Base-by-base conservation (phyloP, 1,140 invertebrate genomes). In the Goniozus legneri region DNA sequence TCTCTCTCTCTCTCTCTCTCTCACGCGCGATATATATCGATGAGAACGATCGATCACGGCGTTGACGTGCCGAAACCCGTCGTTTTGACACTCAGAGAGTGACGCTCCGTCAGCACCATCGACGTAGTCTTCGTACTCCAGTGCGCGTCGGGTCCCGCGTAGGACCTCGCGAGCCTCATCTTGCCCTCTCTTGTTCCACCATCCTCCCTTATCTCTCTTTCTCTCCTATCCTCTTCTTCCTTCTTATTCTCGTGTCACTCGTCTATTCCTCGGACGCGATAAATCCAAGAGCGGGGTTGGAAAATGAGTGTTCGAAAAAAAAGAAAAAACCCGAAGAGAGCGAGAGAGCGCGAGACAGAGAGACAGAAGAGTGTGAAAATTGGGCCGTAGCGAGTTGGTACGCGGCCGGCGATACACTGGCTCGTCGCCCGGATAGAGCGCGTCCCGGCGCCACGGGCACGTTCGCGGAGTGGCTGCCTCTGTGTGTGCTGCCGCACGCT, bases 391-490 rank as follows among this genome's bases (percentile, higher is more conserved):
- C n/a, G 24, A 47, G 32, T 52, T 18, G 20, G 18, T 59, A 54
- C 56, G 56, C 56, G 33, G 57, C 53, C 57, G 52, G 51, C 56
- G 56, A 44, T 44, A 54, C 51, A 59, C 57, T 58, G 52, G 44
- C n/a, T n/a, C n/a, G n/a, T 44, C 47, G 57, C 51, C 57, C 47
- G 57, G 57, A 38, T 48, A 45, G 40, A 54, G 32, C 47, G 47
- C 39, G 33, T 13, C 33, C 30, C 24, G 24, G 4, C 36, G 39
- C 50, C 37, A 36, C 50, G 41, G 32, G 20, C 36, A n/a, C 50
- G 38, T 27, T n/a, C n/a, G n/a, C n/a, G n/a, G n/a, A n/a, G n/a
- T n/a, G n/a, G n/a, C n/a, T n/a, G n/a, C n/a, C n/a, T n/a, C n/a
- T n/a, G n/a, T n/a, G n/a, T n/a, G n/a, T n/a, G n/a, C n/a, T n/a